These are phyloP conservation scores for Cerastoderma edule DNA, from an alignment of 2,888 invertebrate genomes.

Conservation along the genomic window DNA sequence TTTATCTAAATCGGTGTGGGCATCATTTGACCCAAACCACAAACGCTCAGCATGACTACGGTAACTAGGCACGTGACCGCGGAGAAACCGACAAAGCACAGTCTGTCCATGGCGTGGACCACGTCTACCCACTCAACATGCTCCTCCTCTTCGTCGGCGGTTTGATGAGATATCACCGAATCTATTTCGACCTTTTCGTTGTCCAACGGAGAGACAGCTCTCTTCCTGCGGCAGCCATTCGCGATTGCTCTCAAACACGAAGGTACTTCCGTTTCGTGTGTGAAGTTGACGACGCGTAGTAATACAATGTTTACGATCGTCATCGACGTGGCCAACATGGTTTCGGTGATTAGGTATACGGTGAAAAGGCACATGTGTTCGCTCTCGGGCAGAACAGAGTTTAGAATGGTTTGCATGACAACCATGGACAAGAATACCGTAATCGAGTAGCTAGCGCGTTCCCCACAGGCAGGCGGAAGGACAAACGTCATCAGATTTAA, in stretches of 20 bases:
- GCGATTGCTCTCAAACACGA: not conserved
- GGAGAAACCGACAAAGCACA: constrained; percentile 7
- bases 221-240: not conserved
- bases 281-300: constrained; percentile 13
- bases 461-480: constrained; percentile 14
- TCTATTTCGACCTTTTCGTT: too few relatives aligned
- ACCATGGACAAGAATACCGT: constrained; percentile 19
- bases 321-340: constrained; percentile 6
- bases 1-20: too few relatives aligned
- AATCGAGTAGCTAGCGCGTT: constrained; percentile 13
- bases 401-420: constrained; percentile 17
- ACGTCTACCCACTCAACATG: not conserved
- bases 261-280: not conserved
- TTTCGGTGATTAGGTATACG: constrained; percentile 9
- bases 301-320: constrained; percentile 17
- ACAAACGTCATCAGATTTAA: constrained; percentile 16
- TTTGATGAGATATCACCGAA: not conserved
- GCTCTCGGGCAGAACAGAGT: constrained; percentile 13
- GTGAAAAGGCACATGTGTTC: constrained; percentile 17
- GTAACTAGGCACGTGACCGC: not conserved
- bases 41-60: constrained; percentile 4
- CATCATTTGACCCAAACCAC: too few relatives aligned
- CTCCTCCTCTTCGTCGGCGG: not conserved
- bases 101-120: constrained; percentile 3
- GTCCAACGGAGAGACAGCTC: not conserved